Evolutionary conservation across 1,140 invertebrate genomes (phyloP).

Genomic region (Propsilocerus akamusi): DNA sequence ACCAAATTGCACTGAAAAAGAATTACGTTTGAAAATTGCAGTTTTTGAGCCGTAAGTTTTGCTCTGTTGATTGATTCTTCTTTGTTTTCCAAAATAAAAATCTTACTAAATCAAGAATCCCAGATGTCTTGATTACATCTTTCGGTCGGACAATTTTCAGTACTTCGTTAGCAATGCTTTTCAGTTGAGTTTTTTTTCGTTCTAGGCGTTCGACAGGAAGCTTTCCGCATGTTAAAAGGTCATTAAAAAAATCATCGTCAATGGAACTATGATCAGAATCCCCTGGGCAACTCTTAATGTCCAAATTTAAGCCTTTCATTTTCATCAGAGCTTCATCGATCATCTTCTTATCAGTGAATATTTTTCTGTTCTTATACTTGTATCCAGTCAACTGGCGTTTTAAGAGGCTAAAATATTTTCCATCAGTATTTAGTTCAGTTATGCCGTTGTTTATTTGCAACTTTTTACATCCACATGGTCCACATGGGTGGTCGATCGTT

Average conservation of each 20-base stretch:
- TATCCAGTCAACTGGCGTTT: slow-evolving; percentile 59
- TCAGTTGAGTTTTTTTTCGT: slow-evolving; percentile 75
- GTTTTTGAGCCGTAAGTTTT: slow-evolving; percentile 40
- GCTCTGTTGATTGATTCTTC: slow-evolving; percentile 66
- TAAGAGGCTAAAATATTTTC: slow-evolving; percentile 47
- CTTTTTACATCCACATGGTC: no score
- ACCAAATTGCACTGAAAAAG: slow-evolving; percentile 69
- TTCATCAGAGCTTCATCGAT: slow-evolving; percentile 41
- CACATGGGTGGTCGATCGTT: slow-evolving; percentile 17
- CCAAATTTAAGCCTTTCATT: slow-evolving; percentile 21
- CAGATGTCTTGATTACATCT: slow-evolving; percentile 69
- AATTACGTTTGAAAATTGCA: slow-evolving; percentile 55
- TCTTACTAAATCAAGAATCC: slow-evolving; percentile 59
- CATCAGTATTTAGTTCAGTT: no score
- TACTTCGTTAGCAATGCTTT: slow-evolving; percentile 69
- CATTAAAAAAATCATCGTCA: slow-evolving; percentile 38
- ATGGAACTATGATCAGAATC: slow-evolving; percentile 19
- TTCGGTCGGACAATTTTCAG: slow-evolving; percentile 38
- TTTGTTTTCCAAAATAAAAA: slow-evolving; percentile 86
- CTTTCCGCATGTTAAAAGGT: slow-evolving; percentile 37
- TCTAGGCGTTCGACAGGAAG: slow-evolving; percentile 51
- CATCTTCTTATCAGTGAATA: slow-evolving; percentile 56
- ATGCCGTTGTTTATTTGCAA: no score
- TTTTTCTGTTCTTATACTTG: slow-evolving; percentile 41
- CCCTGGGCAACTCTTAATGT: slow-evolving; percentile 18